These are phyloP conservation scores for Lerema accius DNA, from an alignment of 1,140 invertebrate genomes.

Conservation along the genomic window DNA sequence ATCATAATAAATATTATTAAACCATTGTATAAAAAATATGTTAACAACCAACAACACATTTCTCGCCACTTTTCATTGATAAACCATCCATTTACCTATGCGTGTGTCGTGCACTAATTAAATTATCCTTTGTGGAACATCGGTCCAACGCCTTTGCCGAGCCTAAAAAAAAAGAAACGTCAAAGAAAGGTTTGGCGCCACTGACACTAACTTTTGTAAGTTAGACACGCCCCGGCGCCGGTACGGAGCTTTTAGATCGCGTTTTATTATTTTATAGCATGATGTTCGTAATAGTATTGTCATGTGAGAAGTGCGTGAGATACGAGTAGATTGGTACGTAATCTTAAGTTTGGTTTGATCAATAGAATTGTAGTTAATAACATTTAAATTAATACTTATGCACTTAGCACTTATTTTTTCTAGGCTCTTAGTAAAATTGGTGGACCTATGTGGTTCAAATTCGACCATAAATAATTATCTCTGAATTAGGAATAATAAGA, in stretches of 20 bases:
- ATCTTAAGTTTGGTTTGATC: too few relatives aligned
- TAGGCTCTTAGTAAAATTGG: too few relatives aligned
- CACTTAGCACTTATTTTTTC: too few relatives aligned
- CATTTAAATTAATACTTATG: too few relatives aligned
- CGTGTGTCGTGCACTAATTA: constrained; percentile 52
- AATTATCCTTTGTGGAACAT: constrained; percentile 50
- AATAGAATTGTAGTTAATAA: too few relatives aligned
- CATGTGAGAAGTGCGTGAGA: not conserved
- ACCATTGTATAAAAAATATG: constrained; percentile 20
- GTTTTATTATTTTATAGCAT: constrained; percentile 21
- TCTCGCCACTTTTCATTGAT: constrained; percentile 12
- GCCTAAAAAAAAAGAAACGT: constrained; percentile 57
- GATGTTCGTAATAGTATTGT: constrained; percentile 14
- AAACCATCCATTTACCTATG: constrained; percentile 4
- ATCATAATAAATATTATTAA: too few relatives aligned
- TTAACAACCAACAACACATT: constrained; percentile 14
- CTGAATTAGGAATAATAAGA: too few relatives aligned
- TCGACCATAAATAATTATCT: too few relatives aligned
- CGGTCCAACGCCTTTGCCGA: constrained; percentile 54
- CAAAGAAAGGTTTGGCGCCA: constrained; percentile 68
- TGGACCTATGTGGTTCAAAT: too few relatives aligned
- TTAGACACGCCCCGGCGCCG: constrained; percentile 62
- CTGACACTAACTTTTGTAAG: constrained; percentile 62
- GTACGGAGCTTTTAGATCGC: constrained; percentile 12
- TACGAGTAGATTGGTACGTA: too few relatives aligned